A percentile compares a stretch with the other conserved stretches of the same genome.
Evolutionary conservation across 2,113 vertebrate species (phyloP).

Genomic region (Craseonycteris thonglongyai): DNA sequence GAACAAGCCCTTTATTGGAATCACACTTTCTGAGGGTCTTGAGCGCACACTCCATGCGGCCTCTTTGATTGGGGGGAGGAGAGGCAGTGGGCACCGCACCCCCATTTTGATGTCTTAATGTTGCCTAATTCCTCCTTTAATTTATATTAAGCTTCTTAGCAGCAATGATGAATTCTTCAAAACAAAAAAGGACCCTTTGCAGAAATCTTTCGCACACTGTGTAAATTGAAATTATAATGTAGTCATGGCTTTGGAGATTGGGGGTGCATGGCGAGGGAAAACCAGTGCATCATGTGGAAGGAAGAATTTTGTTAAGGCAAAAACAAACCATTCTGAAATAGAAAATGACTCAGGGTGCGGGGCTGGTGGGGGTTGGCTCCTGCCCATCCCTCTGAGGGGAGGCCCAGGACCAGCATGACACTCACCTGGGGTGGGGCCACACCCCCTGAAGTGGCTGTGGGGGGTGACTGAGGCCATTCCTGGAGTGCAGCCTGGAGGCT

Average conservation of each 20-base stretch:
- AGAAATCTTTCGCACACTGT: conserved; percentile 74
- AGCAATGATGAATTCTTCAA: conserved; percentile 84
- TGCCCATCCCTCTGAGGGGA: background rate
- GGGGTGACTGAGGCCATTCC: background rate
- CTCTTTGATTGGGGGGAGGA: conserved; percentile 80
- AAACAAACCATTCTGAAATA: conserved; percentile 54
- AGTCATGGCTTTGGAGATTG: conserved; percentile 54
- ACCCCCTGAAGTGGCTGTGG: background rate
- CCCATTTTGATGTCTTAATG: conserved; percentile 87
- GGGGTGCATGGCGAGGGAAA: conserved; percentile 36
- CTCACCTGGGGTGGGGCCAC: background rate
- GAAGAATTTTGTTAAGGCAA: conserved; percentile 39
- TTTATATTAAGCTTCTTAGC: conserved; percentile 89
- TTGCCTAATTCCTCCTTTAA: conserved; percentile 87
- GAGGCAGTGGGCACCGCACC: conserved; percentile 65
- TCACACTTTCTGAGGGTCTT: conserved; percentile 73
- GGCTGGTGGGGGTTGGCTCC: background rate
- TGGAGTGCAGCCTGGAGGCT: background rate
- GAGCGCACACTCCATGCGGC: conserved; percentile 74
- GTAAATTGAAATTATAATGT: conserved; percentile 79
- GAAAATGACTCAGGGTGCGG: conserved; percentile 54
- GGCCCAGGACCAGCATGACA: background rate
- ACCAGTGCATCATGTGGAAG: conserved; percentile 53
- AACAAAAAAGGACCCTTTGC: conserved; percentile 82
- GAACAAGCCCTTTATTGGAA: conserved; percentile 75